Conservation (phyloP, 1,140 invertebrate species). For the Chrysomallon squamiferum region DNA sequence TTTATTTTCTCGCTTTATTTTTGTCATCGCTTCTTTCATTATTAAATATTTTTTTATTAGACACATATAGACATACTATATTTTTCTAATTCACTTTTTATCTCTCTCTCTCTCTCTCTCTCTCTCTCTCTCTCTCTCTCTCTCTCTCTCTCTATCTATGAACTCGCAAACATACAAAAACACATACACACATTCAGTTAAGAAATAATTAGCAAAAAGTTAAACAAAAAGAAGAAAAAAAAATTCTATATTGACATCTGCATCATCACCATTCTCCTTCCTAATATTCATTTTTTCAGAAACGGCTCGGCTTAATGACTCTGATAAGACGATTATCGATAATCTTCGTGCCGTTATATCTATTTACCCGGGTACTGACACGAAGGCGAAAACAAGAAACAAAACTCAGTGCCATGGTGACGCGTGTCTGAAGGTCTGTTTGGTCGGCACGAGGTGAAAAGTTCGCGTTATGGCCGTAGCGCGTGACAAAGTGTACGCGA, state of each 20-base stretch:
- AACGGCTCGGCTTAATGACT: not conserved
- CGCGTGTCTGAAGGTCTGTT: too few relatives aligned
- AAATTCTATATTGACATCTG: not conserved
- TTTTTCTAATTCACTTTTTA: not conserved
- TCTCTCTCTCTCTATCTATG: not conserved
- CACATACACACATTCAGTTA: not conserved
- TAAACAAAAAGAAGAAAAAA: not conserved
- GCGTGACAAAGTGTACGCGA: too few relatives aligned
- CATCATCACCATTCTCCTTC: not conserved
- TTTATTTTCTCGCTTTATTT: not conserved
- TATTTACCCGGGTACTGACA: too few relatives aligned
- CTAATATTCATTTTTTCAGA: not conserved
- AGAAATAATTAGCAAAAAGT: not conserved
- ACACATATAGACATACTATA: not conserved
- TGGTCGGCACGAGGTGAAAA: too few relatives aligned
- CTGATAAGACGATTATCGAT: too few relatives aligned
- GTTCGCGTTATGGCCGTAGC: too few relatives aligned
- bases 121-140: slow-evolving; percentile 8
- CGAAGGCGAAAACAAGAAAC: too few relatives aligned
- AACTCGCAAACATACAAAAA: not conserved
- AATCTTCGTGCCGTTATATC: too few relatives aligned
- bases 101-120: not conserved
- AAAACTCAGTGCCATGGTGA: too few relatives aligned
- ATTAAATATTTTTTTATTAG: not conserved
- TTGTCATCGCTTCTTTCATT: not conserved